These are phyloP conservation scores for Catagonus wagneri DNA, from an alignment of 2,113 vertebrate genomes.

Conservation along the genomic window DNA sequence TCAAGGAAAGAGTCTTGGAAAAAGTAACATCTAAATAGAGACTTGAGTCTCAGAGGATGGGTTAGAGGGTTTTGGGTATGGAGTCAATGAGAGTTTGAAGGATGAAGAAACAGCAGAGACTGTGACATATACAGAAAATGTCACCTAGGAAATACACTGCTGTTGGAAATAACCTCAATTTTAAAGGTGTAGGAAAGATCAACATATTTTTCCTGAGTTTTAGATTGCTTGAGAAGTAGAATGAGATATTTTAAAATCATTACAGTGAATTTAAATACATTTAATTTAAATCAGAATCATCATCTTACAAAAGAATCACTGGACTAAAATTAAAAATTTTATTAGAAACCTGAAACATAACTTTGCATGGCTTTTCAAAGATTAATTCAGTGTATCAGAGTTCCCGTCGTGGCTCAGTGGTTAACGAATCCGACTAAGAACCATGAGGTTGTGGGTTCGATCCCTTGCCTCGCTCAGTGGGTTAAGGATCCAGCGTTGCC, in stretches of 20 bases:
- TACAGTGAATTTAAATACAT: background rate
- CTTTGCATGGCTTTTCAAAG: background rate
- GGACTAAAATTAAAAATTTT: background rate
- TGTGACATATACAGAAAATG: background rate
- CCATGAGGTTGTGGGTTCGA: no score
- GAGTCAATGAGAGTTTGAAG: background rate
- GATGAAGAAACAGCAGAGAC: background rate
- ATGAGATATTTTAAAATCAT: background rate
- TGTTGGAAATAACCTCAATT: background rate
- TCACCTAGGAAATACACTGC: background rate
- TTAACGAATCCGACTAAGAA: no score
- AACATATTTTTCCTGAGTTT: background rate
- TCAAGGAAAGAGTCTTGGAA: no score
- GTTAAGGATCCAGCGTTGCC: no score
- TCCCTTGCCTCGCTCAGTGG: no score
- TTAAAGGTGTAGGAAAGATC: background rate
- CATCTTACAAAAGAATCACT: background rate
- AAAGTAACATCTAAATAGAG: background rate
- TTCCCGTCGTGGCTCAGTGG: no score
- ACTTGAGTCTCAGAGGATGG: background rate
- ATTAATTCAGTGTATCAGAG: background rate
- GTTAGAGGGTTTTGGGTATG: fast-evolving
- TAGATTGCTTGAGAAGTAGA: background rate
- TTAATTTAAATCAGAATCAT: constrained; percentile 1
- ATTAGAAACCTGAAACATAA: background rate